Conservation (phyloP, 2,888 invertebrate species). For the Anarsia innoxiella region DNA sequence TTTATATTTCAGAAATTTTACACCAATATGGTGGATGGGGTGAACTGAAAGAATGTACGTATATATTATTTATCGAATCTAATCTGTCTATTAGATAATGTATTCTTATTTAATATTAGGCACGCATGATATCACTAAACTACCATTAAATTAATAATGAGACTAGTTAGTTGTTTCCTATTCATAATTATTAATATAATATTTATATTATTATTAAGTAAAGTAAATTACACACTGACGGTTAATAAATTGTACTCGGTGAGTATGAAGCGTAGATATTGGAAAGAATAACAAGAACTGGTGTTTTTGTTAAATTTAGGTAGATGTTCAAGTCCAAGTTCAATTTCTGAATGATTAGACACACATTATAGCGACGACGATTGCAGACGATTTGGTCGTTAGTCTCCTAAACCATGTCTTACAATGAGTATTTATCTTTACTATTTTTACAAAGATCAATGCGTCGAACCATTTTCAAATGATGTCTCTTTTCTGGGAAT, state of each 20-base stretch:
- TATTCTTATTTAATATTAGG: conserved; percentile 54
- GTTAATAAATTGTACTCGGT: conserved; percentile 63
- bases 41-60: background rate
- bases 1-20: conserved; percentile 7
- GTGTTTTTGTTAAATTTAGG: conserved; percentile 38
- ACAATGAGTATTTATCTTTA: no score
- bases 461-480: conserved; percentile 27
- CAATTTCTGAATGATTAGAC: conserved; percentile 16
- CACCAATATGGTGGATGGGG: conserved; percentile 14
- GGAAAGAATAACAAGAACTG: no score
- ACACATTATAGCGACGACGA: no score
- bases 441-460: no score
- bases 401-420: no score
- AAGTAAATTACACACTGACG: conserved; percentile 35
- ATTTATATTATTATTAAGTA: conserved; percentile 28
- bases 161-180: conserved; percentile 72
- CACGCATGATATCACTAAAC: conserved; percentile 64
- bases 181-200: conserved; percentile 55
- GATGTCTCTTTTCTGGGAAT: conserved; percentile 61
- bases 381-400: no score
- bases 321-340: conserved; percentile 25
- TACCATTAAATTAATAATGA: conserved; percentile 52
- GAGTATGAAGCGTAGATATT: conserved; percentile 64
- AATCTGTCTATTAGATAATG: conserved; percentile 11
- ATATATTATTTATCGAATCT: conserved; percentile 3